Base-by-base conservation (phyloP, 2,888 invertebrate species). In the Lordiphosa andalusiaca region DNA sequence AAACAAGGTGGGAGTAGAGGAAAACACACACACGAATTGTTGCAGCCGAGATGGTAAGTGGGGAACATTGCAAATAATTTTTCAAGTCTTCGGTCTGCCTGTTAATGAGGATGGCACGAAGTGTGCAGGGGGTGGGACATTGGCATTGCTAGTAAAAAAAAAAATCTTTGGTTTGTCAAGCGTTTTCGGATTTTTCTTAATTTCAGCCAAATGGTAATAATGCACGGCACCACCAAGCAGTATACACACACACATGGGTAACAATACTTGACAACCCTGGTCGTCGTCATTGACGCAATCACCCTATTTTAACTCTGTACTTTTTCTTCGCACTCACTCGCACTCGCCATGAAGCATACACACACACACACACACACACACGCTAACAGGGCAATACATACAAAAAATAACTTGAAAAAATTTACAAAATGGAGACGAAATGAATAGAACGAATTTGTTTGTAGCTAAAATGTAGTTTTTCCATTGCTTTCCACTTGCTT, bases 211-310 rank as follows among this genome's bases (percentile, higher is more conserved):
- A 44, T 25, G 6, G 25, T 25, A 25, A 25, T 25, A 25, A 25
- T 25, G 25, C 25, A 25, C 25, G 25, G 25, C 25, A 35, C 6
- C 6, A 16, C 3, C 35, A 47, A 58, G 35, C 10, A 60, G 25
- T 33, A 36, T 58, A 19, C 16, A 13, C 19, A 47, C 53, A 25
- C 47, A 39, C 46, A 53, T 44, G 23, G 30, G 33, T n/a, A 59
- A 53, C 44, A 65, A 65, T 41, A 60, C 53, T 66, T 82, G 85
- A 69, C 85, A 78, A 82, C 78, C 74, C 85, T 78, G 67, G 64
- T 53, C 60, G 63, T 58, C 67, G 58, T 73, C 73, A 78, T 80
- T 80, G 78, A 84, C 78, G 78, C 85, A 80, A 80, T 82, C 78
- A 82, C 74, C 74, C 67, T 69, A 84, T 84, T 72, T 62, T 76